A percentile compares a stretch with the other conserved stretches of the same genome.
Evolutionary conservation across 2,113 vertebrate species (phyloP).

Genomic region (Caretta caretta): DNA sequence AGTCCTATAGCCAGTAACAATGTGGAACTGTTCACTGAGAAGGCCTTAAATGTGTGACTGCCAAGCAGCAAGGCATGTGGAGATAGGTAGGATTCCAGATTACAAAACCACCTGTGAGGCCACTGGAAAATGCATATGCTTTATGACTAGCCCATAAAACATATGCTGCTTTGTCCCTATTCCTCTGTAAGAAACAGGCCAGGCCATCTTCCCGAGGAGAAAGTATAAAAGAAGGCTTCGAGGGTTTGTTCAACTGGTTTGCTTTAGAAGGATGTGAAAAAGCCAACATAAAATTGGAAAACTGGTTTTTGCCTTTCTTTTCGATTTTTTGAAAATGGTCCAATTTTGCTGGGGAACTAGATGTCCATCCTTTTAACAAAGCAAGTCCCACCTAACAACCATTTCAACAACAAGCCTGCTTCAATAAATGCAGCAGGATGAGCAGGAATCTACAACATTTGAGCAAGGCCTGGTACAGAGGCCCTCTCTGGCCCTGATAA

Average conservation of each 20-base stretch:
- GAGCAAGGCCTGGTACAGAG: background rate
- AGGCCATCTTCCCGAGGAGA: background rate
- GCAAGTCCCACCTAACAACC: background rate
- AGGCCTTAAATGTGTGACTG: background rate
- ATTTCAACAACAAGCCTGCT: background rate
- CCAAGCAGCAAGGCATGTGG: background rate
- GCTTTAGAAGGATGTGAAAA: slow-evolving; percentile 18
- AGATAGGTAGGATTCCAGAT: background rate
- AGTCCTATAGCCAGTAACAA: background rate
- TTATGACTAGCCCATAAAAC: slow-evolving; percentile 4
- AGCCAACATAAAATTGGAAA: background rate
- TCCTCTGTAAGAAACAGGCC: background rate
- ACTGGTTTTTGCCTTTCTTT: background rate
- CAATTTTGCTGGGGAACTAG: background rate
- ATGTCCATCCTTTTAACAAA: background rate
- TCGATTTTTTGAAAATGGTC: background rate
- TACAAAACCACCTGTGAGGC: slow-evolving; percentile 39
- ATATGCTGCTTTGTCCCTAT: background rate
- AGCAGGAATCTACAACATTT: background rate
- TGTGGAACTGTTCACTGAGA: background rate
- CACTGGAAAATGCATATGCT: slow-evolving; percentile 26
- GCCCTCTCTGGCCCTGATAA: background rate
- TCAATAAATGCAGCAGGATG: background rate
- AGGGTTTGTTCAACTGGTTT: background rate
- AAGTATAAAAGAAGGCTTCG: background rate